Base-by-base conservation (phyloP, 2,888 invertebrate genomes). In the Leuctra nigra region DNA sequence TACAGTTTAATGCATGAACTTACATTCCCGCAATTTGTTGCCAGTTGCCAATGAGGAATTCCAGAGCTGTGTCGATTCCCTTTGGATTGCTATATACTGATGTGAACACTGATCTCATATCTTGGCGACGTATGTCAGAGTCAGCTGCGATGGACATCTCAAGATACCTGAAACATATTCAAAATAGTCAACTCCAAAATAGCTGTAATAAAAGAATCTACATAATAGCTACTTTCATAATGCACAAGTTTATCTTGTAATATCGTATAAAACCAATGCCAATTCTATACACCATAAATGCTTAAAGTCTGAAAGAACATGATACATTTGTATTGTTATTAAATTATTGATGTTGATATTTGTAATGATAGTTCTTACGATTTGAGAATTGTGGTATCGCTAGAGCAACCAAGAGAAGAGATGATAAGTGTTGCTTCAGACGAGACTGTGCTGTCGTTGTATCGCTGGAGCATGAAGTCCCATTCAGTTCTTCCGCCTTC, bases 401-500 rank as follows among this genome's bases (percentile, higher is more conserved):
- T 64, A 3, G 75, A 72, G 61, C 81, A 80, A 0, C 81, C 77
- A 13, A 87, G 72, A 1, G 81, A 79, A 48, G 73, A 72, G 1
- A 84, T 73, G 67, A 86, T 79, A 6, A 77, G 76, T 1, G 74
- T 73, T 44, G 82, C 77, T 63, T 86, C 79, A 1, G 77, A 72
- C 1, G 84, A 83, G 53, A 48, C 48, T 11, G 54, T 53, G 4
- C 50, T 46, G 2, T 2, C n/a, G 9, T 33, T 18, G 24, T 60
- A 60, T 14, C 36, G 72, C 2, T 75, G 64, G 79, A 83, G 86
- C 36, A 87, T 72, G 69, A 84, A 84, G 29, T 85, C 76, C 82
- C 87, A 91, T 66, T 87, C 87, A 0, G 73, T 72, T 20, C 77
- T 71, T 0, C 79, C 79, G 38, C 89, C 88, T 57, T 79, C 70